Percentiles rank a stretch among this genome's conserved stretches.
phyloP scores from a whole-genome alignment of 2,797 vertebrate species.

The Cuculus canorus region DNA sequence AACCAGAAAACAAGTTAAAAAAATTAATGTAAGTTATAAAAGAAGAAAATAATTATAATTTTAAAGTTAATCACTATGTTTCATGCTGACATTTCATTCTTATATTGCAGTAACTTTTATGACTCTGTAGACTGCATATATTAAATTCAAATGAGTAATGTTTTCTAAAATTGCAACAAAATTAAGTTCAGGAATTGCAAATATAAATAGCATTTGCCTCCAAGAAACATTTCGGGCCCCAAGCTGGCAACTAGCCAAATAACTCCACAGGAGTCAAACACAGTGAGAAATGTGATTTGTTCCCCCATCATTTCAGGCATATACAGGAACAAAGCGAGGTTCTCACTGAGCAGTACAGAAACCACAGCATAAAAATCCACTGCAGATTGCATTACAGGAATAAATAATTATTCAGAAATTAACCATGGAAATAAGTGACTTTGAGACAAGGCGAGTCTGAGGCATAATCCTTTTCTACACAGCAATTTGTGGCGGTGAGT shows the following conservation, averaged over 20 bases:
- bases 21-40: background rate
- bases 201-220: background rate
- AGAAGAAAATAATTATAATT: background rate
- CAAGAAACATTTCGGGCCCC: constrained; percentile 5
- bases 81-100: background rate
- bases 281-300: background rate
- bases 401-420: constrained; percentile 6
- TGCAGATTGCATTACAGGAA: background rate
- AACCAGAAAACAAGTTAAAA: background rate
- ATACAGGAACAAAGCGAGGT: background rate
- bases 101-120: constrained; percentile 6
- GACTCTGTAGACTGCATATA: background rate
- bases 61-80: background rate
- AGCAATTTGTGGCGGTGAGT: background rate
- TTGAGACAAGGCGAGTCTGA: background rate
- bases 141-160: constrained; percentile 6
- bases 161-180: constrained; percentile 3
- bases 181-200: background rate
- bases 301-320: background rate
- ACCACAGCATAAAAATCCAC: background rate
- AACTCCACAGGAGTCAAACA: constrained; percentile 6
- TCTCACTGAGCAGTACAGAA: background rate
- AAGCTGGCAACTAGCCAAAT: background rate
- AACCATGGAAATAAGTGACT: background rate
- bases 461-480: background rate